Evolutionary conservation across 2,797 vertebrate species (phyloP), one percentile per base, ranked within the genome.

Genomic region (Schizopygopsis pylzovi): DNA sequence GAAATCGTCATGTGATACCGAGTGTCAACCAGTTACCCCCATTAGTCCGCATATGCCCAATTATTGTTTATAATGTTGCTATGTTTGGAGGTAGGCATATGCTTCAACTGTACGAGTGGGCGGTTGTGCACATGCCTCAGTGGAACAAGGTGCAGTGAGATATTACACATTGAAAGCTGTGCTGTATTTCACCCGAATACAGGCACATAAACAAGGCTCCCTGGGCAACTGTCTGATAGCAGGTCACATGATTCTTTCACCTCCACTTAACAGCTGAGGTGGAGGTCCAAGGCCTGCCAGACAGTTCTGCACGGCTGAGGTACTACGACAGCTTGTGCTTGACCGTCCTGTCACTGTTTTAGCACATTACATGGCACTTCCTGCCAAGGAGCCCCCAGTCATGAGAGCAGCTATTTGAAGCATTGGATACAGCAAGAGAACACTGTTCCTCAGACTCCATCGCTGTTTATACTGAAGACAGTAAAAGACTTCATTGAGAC

Each of bases 341-440:
- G 91, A 92, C 89, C 91, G 90, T 93, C 84, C 85, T 92, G 93
- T 91, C 87, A 80, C 88, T 89, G 91, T 87, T 91, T 90, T 12
- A 88, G 92, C 90, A 87, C 88, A 76, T 86, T 90, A 89, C 91
- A 91, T 85, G 85, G 78, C 81, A 88, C 83, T 85, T 85, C 72
- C 90, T 90, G 37, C 88, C 90, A 78, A 72, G 45, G 87, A 90
- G 90, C 80, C 83, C 84, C 33, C 73, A 91, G 90, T 91, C 87
- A 86, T 87, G 91, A 88, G 86, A 91, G 89, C 89, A 89, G 85
- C 79, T 85, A 91, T 91, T 91, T 88, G 86, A 84, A 80, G 88
- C 73, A 43, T 73, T 68, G 79, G 45, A 16, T 65, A 81, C 77
- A 85, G 77, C 81, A 89, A 88, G 82, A 61, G 71, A 83, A 91